Percentiles rank a stretch among this genome's conserved stretches.
These are phyloP conservation scores for Thalassophryne amazonica DNA, from an alignment of 2,797 vertebrate species.

Conservation along the genomic window DNA sequence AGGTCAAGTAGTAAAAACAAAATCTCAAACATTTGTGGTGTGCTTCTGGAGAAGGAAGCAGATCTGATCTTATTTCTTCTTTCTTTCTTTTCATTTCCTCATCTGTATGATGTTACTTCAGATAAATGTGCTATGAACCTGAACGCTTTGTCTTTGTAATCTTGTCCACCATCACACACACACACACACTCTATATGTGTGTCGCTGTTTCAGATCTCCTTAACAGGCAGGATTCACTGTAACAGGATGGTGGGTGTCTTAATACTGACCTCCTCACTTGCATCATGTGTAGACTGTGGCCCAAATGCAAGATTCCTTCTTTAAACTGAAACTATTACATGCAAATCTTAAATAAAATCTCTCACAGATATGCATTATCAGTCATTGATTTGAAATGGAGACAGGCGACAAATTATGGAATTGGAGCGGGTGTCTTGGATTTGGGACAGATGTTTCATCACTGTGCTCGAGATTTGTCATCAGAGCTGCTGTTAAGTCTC, in stretches of 20 bases:
- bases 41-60: background rate
- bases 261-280: slow-evolving; percentile 50
- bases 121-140: slow-evolving; percentile 29
- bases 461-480: slow-evolving; percentile 17
- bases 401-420: background rate
- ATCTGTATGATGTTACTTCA: slow-evolving; percentile 29
- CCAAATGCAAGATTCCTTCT: slow-evolving; percentile 51
- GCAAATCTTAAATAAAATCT: background rate
- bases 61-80: slow-evolving; percentile 5
- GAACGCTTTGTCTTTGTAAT: slow-evolving; percentile 36
- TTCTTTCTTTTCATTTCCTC: background rate
- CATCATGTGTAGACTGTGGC: slow-evolving; percentile 34
- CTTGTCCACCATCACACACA: slow-evolving; percentile 51
- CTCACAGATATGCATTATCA: background rate
- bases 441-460: slow-evolving; percentile 49
- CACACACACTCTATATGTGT: slow-evolving; percentile 57
- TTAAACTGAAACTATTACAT: background rate
- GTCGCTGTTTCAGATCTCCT: slow-evolving; percentile 76
- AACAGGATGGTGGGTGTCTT: slow-evolving; percentile 77
- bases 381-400: background rate
- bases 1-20: slow-evolving; percentile 5
- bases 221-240: slow-evolving; percentile 77
- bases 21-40: slow-evolving; percentile 5
- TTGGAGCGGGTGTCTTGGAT: slow-evolving; percentile 35
- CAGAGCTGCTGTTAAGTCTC: slow-evolving; percentile 44